Base-by-base conservation (phyloP, 2,113 vertebrate species). In the Pedionomus torquatus region DNA sequence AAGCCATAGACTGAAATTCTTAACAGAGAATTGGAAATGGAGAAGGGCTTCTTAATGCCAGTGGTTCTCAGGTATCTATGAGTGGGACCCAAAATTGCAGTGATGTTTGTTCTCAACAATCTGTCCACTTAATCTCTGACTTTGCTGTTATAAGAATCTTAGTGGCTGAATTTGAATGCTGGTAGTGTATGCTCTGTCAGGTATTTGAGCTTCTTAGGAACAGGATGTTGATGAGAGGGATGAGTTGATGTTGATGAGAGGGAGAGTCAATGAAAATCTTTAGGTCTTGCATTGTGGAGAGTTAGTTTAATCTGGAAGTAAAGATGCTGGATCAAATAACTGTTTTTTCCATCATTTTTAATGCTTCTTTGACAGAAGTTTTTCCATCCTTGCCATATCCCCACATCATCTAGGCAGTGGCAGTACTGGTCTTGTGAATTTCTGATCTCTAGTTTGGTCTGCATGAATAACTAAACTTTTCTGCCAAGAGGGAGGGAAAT, bases 1-100 rank as follows among this genome's bases (percentile, higher is more conserved):
- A 83, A 93, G 63, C 74, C 2, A 2, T 35, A 16, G 65, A 78
- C 35, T 70, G 61, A 88, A 94, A 79, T 90, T 75, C 51, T 89
- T 90, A 90, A 86, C 80, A 84, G 90, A 91, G 69, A 28, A 90
- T 87, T 94, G 76, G 61, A 82, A 93, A 75, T 18, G 30, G 64
- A 70, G 82, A 43, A 70, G 57, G 37, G 43, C 72, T 87, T 80
- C 33, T 63, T 11, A 46, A 46, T 15, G 30, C 58, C 46, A 39
- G 74, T 64, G 91, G 77, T 93, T 93, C 83, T 95, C 69, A n/a
- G 81, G 19, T 89, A 48, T 7, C 46, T 93, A 83, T 48, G 81
- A 68, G 37, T 24, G 35, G 83, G 74, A 87, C 83, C 80, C 49
- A 85, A 0, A 96, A 60, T 57, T 0, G 0, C 51, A 23, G 43